phyloP scores from a whole-genome alignment of 2,888 invertebrate species.

The Rosalia funebris region DNA sequence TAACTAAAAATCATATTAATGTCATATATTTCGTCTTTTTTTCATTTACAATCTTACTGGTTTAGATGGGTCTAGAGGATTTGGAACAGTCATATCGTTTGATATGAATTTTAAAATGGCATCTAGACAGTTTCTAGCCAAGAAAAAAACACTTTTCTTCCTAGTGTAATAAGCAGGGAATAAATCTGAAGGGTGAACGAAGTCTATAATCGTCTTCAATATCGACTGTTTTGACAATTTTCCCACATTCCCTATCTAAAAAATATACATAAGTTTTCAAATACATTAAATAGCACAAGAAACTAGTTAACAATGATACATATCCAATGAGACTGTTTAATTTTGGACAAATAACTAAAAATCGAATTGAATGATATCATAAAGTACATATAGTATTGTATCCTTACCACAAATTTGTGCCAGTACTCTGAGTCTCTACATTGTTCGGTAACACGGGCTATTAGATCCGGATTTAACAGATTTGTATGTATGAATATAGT shows the following conservation, averaged over 20 bases:
- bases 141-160: slow-evolving; percentile 22
- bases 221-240: slow-evolving; percentile 27
- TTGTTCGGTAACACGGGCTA: slow-evolving; percentile 12
- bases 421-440: slow-evolving; percentile 28
- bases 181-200: slow-evolving; percentile 32
- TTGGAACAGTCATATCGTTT: slow-evolving; percentile 26
- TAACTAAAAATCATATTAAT: not conserved
- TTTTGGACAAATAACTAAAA: too few species aligned
- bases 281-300: not conserved
- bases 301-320: too few species aligned
- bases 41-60: slow-evolving; percentile 26
- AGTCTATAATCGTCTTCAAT: slow-evolving; percentile 32
- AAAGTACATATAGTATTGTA: too few species aligned
- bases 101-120: slow-evolving; percentile 33
- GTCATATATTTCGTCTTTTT: not conserved
- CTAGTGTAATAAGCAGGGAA: slow-evolving; percentile 21
- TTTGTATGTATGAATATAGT: not conserved
- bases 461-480: not conserved
- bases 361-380: too few species aligned
- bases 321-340: too few species aligned
- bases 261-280: slow-evolving; percentile 9
- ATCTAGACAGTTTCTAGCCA: slow-evolving; percentile 37
- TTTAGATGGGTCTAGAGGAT: slow-evolving; percentile 18
- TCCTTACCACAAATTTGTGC: slow-evolving; percentile 38
- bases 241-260: slow-evolving; percentile 29